Evolutionary conservation across 2,888 invertebrate genomes (phyloP).

Genomic region (Labia minor): DNA sequence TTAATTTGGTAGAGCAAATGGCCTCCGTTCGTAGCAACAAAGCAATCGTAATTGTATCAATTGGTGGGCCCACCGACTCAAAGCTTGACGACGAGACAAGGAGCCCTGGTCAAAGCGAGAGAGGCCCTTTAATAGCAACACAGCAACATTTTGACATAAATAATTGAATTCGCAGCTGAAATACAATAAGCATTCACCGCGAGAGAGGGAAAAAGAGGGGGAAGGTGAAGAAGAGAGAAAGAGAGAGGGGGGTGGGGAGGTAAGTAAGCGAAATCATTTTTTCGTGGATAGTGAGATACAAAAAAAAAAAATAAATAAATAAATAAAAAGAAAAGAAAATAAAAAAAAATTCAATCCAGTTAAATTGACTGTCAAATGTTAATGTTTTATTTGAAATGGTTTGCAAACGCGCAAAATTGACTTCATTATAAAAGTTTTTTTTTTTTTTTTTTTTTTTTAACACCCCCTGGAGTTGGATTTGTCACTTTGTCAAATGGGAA

Average conservation of each 20-base stretch:
- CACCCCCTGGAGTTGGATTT: not conserved
- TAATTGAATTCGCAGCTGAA: not conserved
- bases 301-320: not conserved
- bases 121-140: not conserved
- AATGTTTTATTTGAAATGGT: not conserved
- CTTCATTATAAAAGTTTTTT: slow-evolving; percentile 3
- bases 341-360: not conserved
- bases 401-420: not conserved
- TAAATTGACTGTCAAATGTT: slow-evolving; percentile 13
- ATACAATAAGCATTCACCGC: too few species aligned
- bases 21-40: slow-evolving; percentile 1
- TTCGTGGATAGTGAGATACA: too few species aligned
- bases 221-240: too few species aligned
- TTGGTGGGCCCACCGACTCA: not conserved
- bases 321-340: not conserved
- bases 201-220: too few species aligned
- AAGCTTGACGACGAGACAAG: not conserved
- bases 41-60: slow-evolving; percentile 4
- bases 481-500: not conserved
- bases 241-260: too few species aligned
- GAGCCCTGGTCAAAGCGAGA: not conserved
- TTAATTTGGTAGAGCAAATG: slow-evolving; percentile 3
- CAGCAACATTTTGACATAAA: not conserved
- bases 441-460: too few species aligned
- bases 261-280: not conserved